These are phyloP conservation scores for Globodera rostochiensis DNA, from an alignment of 1,140 invertebrate genomes.

Conservation along the genomic window DNA sequence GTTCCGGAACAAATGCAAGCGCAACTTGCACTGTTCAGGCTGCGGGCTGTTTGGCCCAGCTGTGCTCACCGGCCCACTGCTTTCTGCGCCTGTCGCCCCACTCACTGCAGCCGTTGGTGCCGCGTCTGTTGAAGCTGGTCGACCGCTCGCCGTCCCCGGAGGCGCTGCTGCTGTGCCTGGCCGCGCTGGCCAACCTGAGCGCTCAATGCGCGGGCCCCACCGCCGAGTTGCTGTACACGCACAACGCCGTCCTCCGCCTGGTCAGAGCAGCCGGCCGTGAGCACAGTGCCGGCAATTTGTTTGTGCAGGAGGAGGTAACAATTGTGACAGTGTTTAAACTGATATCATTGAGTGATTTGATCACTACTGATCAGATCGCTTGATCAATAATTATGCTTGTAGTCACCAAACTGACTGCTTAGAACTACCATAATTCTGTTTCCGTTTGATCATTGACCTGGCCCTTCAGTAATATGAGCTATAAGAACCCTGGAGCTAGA, in stretches of 20 bases:
- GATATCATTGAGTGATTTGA: background rate
- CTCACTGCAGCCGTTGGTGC: constrained; percentile 8
- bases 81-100: constrained; percentile 16
- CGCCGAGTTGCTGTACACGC: constrained; percentile 28
- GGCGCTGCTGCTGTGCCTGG: constrained; percentile 31
- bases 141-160: constrained; percentile 14
- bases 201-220: constrained; percentile 21
- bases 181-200: constrained; percentile 38
- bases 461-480: too few relatives aligned
- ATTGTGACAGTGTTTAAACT: constrained; percentile 4
- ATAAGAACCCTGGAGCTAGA: too few relatives aligned
- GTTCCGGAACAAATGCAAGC: too few relatives aligned
- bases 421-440: too few relatives aligned
- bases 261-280: constrained; percentile 8
- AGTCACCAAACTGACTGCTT: too few relatives aligned
- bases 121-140: constrained; percentile 15
- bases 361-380: too few relatives aligned
- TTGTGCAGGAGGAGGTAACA: constrained; percentile 32
- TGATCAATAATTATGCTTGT: too few relatives aligned
- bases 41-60: constrained; percentile 28
- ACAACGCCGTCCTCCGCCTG: constrained; percentile 35
- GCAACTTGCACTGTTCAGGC: constrained; percentile 5
- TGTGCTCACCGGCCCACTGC: constrained; percentile 25
- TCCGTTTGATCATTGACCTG: too few relatives aligned
- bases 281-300: constrained; percentile 17